These are phyloP conservation scores for Danio choprae DNA, from an alignment of 2,797 vertebrate genomes.

Conservation along the genomic window DNA sequence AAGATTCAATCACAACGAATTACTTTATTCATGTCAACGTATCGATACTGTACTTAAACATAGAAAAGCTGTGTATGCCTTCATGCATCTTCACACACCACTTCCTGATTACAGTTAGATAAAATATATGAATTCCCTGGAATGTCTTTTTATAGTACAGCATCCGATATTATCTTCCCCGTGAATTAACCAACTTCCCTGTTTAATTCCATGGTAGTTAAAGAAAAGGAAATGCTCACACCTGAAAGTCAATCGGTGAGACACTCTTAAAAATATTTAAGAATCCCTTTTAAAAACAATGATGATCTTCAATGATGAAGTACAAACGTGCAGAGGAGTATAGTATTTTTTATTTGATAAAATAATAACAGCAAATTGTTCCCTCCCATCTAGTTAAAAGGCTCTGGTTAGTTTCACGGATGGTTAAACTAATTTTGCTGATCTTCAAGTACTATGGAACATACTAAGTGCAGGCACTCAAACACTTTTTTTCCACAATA, in stretches of 20 bases:
- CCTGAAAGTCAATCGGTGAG: background rate
- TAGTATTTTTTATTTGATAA: background rate
- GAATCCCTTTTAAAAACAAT: background rate
- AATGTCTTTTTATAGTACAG: background rate
- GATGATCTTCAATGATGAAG: background rate
- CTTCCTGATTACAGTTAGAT: background rate
- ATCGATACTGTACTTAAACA: too few species aligned
- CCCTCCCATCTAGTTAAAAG: conserved; percentile 4
- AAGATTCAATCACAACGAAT: too few species aligned
- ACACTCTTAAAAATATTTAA: background rate
- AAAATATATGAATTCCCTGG: background rate
- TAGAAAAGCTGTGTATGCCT: too few species aligned
- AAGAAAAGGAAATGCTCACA: background rate
- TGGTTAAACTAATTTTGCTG: background rate
- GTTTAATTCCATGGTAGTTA: background rate
- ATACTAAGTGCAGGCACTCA: conserved; percentile 10
- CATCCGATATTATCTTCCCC: background rate
- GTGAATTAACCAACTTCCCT: background rate
- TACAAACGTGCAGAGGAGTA: background rate
- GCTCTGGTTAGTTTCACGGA: background rate
- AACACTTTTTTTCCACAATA: background rate
- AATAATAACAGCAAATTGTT: background rate
- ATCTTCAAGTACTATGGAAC: background rate
- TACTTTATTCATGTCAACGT: too few species aligned
- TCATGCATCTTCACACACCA: background rate